Evolutionary conservation across 2,113 vertebrate species (phyloP).

Genomic region (Anser brachyrhynchus): DNA sequence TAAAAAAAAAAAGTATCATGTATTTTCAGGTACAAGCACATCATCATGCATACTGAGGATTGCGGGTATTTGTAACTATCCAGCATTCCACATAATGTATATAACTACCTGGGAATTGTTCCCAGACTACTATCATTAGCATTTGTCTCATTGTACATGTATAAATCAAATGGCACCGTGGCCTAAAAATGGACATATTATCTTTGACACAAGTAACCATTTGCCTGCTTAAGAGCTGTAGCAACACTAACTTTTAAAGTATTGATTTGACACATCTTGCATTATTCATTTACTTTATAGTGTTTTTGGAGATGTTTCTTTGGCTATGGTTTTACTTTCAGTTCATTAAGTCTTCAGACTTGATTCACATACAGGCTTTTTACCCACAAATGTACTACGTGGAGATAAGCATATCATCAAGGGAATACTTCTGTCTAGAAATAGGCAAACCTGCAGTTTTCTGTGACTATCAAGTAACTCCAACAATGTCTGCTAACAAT

Average conservation of each 20-base stretch:
- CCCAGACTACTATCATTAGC: background rate
- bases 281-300: background rate
- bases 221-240: background rate
- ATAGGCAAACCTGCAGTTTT: background rate
- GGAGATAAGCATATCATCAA: background rate
- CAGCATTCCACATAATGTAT: background rate
- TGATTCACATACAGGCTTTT: background rate
- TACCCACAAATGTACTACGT: background rate
- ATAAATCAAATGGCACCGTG: background rate
- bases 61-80: background rate
- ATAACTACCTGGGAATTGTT: background rate
- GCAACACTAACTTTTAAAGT: background rate
- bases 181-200: background rate
- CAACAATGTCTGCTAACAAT: background rate
- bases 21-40: background rate
- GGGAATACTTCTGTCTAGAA: background rate
- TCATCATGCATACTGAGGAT: background rate
- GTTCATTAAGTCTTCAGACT: background rate
- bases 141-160: background rate
- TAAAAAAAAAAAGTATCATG: background rate
- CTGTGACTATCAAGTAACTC: background rate
- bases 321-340: background rate
- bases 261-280: background rate
- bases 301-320: background rate
- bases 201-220: slow-evolving; percentile 2